Evolutionary conservation across 2,797 vertebrate genomes (phyloP).

Genomic region (Salarias fasciatus): DNA sequence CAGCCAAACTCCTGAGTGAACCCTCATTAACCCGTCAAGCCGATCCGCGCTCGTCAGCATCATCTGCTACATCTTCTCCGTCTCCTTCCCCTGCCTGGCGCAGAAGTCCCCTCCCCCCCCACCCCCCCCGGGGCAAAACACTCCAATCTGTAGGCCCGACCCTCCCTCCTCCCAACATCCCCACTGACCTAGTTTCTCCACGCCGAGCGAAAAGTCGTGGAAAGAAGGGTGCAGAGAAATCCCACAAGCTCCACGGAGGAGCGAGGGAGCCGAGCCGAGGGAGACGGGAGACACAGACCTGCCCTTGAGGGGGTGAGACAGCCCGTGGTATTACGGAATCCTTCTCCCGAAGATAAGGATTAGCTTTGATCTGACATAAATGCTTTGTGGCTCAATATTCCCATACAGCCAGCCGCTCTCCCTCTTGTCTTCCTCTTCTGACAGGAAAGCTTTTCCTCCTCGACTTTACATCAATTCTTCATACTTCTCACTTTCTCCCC

Average conservation of each 20-base stretch:
- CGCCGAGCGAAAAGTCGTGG: constrained; percentile 39
- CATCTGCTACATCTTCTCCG: background rate
- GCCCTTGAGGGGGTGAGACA: constrained; percentile 52
- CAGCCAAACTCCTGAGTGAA: too few species aligned
- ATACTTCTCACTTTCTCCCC: constrained; percentile 7
- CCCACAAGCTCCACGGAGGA: constrained; percentile 10
- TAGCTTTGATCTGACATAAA: constrained; percentile 79
- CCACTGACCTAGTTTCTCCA: constrained; percentile 58
- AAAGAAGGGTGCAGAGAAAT: constrained; percentile 21
- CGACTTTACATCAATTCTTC: constrained; percentile 32
- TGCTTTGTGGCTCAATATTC: constrained; percentile 73
- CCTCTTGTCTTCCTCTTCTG: constrained; percentile 14
- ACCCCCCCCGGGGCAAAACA: background rate
- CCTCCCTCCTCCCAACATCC: constrained; percentile 7
- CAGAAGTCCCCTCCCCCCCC: background rate
- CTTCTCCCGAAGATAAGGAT: constrained; percentile 67
- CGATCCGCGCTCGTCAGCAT: constrained; percentile 3
- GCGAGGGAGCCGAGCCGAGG: constrained; percentile 23
- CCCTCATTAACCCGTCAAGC: background rate
- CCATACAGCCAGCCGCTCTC: constrained; percentile 34
- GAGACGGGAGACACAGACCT: constrained; percentile 28
- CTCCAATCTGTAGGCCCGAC: background rate
- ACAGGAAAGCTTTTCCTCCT: constrained; percentile 27
- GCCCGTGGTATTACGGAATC: constrained; percentile 60
- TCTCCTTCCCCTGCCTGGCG: background rate